Base-by-base conservation (phyloP, 2,797 vertebrate species). In the Clarias fuscus region DNA sequence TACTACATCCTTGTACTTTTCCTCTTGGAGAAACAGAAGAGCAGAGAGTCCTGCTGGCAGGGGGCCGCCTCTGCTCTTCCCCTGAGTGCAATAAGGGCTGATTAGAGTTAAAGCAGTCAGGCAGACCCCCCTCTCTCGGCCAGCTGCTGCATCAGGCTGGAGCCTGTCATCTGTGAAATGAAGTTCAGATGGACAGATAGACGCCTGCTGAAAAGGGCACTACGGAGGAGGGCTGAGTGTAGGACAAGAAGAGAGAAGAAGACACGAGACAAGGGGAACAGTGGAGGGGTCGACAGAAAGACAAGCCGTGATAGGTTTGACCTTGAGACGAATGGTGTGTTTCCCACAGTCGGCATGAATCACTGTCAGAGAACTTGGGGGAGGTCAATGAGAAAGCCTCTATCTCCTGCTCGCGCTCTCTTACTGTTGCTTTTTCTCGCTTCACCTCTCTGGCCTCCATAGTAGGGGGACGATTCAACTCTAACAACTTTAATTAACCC, bases 131-230 rank as follows among this genome's bases (percentile, higher is more conserved):
- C 0, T 62, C 22, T 84, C 83, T 30, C 89, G 85, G 75, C 91
- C 94, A 94, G 94, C 94, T 94, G 93, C 89, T 93, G 93, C 90
- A 92, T 92, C 91, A 91, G 91, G 89, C 89, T 89, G 91, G 90
- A 93, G 93, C 91, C 93, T 93, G 93, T 94, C 94, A 94, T 92
- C 94, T 94, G 93, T 94, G 93, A 95, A 95, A 95, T 95, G 89
- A 93, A 93, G 91, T 90, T 88, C 87, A 90, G 90, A 89, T 84
- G 89, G 89, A 86, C 88, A 91, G 88, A 89, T 80, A 87, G 92
- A 86, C 85, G 91, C 85, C 90, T 88, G 88, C 91, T 90, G 85
- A 87, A 91, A 91, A 93, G 92, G 89, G 90, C 91, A 91, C 87
- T 71, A 86, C 33, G 7, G n/a, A 77, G 81, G n/a, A 86, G 65